phyloP scores from a whole-genome alignment of 2,113 vertebrate species.

The Saccopteryx bilineata region DNA sequence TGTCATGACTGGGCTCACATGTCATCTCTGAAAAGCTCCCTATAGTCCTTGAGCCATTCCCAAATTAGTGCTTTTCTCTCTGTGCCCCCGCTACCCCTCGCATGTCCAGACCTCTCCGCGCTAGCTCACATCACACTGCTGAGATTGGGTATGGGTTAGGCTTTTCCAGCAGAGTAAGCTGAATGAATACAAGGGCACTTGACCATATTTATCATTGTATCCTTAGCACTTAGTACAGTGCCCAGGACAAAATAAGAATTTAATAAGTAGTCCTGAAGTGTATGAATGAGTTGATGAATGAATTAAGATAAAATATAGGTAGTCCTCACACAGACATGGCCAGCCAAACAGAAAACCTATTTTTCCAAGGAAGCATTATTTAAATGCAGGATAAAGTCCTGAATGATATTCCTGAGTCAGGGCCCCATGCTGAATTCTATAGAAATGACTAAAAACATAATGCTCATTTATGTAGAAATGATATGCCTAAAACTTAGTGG shows the following conservation, averaged over 20 bases:
- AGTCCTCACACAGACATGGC: neutral
- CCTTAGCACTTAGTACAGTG: neutral
- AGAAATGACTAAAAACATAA: conserved; percentile 64
- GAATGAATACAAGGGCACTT: neutral
- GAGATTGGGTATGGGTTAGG: neutral
- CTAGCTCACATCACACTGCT: accelerated
- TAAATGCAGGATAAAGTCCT: conserved; percentile 7
- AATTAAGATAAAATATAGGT: conserved; percentile 1
- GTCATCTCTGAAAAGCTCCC: neutral
- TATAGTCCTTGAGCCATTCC: neutral
- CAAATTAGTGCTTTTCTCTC: neutral
- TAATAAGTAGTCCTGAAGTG: conserved; percentile 7
- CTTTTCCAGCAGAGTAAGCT: neutral
- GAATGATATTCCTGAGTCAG: neutral
- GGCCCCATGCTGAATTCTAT: conserved; percentile 26
- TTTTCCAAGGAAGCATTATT: neutral
- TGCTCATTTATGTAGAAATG: conserved; percentile 38
- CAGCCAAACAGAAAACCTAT: neutral
- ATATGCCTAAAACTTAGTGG: neutral
- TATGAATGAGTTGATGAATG: neutral
- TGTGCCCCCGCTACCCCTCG: accelerated
- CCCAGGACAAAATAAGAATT: conserved; percentile 6
- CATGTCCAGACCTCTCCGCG: accelerated
- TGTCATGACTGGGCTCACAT: neutral
- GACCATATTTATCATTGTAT: neutral